A percentile compares a stretch with the other conserved stretches of the same genome.
These are phyloP conservation scores for Morpho helenor DNA, from an alignment of 2,888 invertebrate genomes.

Conservation along the genomic window DNA sequence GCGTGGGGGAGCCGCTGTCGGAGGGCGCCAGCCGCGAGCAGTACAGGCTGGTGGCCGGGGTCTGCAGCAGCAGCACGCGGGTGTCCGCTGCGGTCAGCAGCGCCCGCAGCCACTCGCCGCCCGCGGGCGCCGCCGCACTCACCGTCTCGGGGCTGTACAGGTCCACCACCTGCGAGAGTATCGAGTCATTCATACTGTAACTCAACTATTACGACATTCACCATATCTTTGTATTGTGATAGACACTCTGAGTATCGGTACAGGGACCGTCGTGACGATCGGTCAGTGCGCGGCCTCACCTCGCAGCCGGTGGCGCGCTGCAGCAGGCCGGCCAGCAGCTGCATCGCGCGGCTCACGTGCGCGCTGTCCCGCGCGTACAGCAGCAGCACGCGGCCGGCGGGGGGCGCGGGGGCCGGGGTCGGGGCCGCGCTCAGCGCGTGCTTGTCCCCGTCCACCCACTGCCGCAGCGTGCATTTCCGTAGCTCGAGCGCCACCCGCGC, in stretches of 20 bases:
- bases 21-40: constrained; percentile 6
- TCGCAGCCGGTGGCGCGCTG: constrained; percentile 26
- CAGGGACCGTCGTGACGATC: no score
- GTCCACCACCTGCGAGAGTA: constrained; percentile 47
- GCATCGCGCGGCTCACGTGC: constrained; percentile 41
- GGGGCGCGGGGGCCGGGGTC: neutral
- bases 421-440: neutral
- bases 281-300: no score
- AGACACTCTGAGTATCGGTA: no score
- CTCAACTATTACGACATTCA: neutral
- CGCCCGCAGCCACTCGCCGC: constrained; percentile 40
- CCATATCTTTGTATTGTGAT: neutral
- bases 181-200: no score
- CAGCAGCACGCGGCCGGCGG: constrained; percentile 37
- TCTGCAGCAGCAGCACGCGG: constrained; percentile 54
- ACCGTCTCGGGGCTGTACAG: constrained; percentile 35
- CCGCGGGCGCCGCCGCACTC: constrained; percentile 32
- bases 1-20: neutral
- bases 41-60: constrained; percentile 40
- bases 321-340: constrained; percentile 41
- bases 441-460: no score
- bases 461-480: constrained; percentile 16
- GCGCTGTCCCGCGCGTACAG: constrained; percentile 69
- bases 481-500: neutral
- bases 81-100: constrained; percentile 28